A percentile compares a stretch with the other conserved stretches of the same genome.
Evolutionary conservation across 1,140 invertebrate genomes (phyloP).

Genomic region (Cotesia vestalis): DNA sequence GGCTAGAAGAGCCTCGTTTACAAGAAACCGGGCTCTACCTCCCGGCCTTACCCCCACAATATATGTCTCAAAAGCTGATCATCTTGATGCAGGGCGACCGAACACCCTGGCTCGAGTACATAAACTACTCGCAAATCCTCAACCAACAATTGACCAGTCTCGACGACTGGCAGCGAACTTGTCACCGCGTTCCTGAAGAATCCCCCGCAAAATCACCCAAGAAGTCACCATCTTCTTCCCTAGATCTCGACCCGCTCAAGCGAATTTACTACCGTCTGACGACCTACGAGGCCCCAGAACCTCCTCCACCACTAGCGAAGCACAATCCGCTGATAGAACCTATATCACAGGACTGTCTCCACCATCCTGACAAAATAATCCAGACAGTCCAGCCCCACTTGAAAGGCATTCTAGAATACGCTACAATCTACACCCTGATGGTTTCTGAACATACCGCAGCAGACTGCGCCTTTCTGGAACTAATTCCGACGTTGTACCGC

Average conservation of each 20-base stretch:
- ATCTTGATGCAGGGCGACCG: slow-evolving; percentile 67
- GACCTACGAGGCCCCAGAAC: slow-evolving; percentile 71
- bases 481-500: slow-evolving; percentile 73
- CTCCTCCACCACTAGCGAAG: slow-evolving; percentile 61
- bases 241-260: slow-evolving; percentile 62
- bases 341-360: slow-evolving; percentile 53
- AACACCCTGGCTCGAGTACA: slow-evolving; percentile 75
- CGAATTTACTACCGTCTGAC: slow-evolving; percentile 69
- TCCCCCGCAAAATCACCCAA: slow-evolving; percentile 38
- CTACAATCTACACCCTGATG: slow-evolving; percentile 67
- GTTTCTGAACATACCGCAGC: slow-evolving; percentile 73
- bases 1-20: slow-evolving; percentile 81
- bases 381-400: slow-evolving; percentile 66
- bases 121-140: slow-evolving; percentile 70
- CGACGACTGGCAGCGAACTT: slow-evolving; percentile 62
- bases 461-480: slow-evolving; percentile 74
- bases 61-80: slow-evolving; percentile 69
- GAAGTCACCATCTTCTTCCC: slow-evolving; percentile 41
- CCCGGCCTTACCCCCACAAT: slow-evolving; percentile 78
- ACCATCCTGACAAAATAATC: slow-evolving; percentile 51
- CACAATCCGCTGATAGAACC: slow-evolving; percentile 43
- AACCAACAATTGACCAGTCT: slow-evolving; percentile 64
- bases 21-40: slow-evolving; percentile 76
- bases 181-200: slow-evolving; percentile 42
- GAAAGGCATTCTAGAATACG: slow-evolving; percentile 69